These are phyloP conservation scores for Tarsius wallacei DNA, from an alignment of 2,797 vertebrate genomes.

Conservation along the genomic window DNA sequence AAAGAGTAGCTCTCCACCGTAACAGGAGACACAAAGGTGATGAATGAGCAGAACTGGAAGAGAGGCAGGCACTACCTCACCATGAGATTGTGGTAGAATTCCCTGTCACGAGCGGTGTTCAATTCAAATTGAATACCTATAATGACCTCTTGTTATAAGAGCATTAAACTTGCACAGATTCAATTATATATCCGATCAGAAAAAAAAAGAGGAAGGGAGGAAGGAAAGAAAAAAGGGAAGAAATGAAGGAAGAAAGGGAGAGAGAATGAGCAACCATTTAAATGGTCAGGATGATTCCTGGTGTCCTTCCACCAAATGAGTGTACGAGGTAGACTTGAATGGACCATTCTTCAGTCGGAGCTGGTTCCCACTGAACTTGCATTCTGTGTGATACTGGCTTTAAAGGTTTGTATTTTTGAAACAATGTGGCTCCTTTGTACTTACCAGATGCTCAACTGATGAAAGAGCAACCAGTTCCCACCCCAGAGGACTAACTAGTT, in stretches of 20 bases:
- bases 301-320: neutral
- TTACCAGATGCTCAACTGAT: neutral
- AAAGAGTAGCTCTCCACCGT: neutral
- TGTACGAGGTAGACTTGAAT: neutral
- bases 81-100: neutral
- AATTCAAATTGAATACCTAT: neutral
- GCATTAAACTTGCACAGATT: neutral
- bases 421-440: neutral
- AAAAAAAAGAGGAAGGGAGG: neutral
- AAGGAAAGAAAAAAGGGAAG: too few relatives aligned
- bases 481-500: neutral
- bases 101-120: neutral
- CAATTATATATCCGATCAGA: neutral
- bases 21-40: conserved; percentile 1
- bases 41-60: neutral
- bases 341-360: neutral
- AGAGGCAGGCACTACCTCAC: conserved; percentile 4
- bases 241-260: neutral
- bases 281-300: neutral
- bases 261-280: neutral
- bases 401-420: neutral
- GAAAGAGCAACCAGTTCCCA: neutral
- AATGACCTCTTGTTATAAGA: neutral
- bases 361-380: neutral
- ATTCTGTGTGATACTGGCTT: neutral